Base-by-base conservation (phyloP, 2,888 invertebrate genomes). In the Eristalis arbustorum region DNA sequence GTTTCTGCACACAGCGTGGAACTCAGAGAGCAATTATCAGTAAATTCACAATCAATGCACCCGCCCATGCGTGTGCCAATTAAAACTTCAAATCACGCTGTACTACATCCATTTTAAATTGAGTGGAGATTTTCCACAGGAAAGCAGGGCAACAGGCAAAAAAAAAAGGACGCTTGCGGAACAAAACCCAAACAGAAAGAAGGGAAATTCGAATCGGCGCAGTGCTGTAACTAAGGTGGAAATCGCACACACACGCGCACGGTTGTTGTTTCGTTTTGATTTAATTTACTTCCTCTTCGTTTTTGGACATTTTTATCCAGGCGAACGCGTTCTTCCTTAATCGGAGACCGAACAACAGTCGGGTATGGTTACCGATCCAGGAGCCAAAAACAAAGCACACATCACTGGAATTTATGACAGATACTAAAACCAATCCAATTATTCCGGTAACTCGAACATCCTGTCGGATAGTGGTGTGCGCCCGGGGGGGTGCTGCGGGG, bases 401-500 rank as follows among this genome's bases (percentile, higher is more conserved):
- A 71, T 82, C 82, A 78, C 82, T 82, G 82, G 82, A 87, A 87
- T 87, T 82, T 82, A 87, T 79, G 87, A 82, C 82, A 82, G 82
- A 82, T 82, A 82, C 82, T 87, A 87, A 82, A 87, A 82, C 82
- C 82, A 87, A 87, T 87, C 87, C 87, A 87, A 85, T 87, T 87
- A 87, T 87, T 82, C 71, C 87, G 82, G 87, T 78, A 82, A 87
- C 87, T 82, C 87, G 87, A 82, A 74, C 67, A 82, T 78, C 67
- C 82, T 56, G 23, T 66, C 63, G 63, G 59, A 73, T 77, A 69
- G 63, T 62, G 40, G 40, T 37, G 61, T 23, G 68, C n/a, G n/a
- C n/a, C 22, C 1, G 5, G 57, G 28, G n/a, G n/a, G 14, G 8
- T 56, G 59, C 10, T 25, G 25, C n/a, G n/a, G 23, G 11, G n/a